phyloP scores from a whole-genome alignment of 2,797 vertebrate species.

The Nothura maculosa region DNA sequence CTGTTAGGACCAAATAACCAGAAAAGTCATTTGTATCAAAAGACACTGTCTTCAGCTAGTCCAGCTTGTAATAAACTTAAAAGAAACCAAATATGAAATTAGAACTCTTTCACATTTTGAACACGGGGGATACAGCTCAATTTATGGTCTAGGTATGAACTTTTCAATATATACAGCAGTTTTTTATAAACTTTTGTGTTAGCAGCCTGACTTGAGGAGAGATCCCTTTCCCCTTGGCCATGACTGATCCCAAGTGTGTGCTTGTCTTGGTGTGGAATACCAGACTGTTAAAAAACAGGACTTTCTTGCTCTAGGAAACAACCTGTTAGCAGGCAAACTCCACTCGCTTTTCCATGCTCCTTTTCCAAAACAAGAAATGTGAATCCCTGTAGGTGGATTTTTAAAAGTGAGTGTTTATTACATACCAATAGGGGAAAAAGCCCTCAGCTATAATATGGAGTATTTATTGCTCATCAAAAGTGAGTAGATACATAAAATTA shows the following conservation, averaged over 20 bases:
- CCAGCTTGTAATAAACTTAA: neutral
- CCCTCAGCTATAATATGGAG: neutral
- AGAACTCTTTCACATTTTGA: neutral
- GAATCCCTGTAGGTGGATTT: neutral
- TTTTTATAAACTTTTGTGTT: neutral
- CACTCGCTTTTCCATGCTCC: neutral
- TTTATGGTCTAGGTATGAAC: neutral
- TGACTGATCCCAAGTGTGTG: neutral
- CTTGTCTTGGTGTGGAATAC: neutral
- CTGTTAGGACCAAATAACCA: neutral
- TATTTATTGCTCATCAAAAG: constrained; percentile 65
- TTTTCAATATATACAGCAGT: neutral
- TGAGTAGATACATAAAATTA: constrained; percentile 58
- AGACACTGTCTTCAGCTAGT: neutral
- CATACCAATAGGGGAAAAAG: constrained; percentile 46
- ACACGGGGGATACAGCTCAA: neutral
- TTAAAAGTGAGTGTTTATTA: constrained; percentile 46
- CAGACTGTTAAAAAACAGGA: neutral
- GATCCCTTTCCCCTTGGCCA: neutral
- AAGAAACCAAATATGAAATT: neutral
- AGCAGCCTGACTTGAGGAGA: neutral
- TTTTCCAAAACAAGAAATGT: neutral
- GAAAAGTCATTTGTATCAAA: neutral
- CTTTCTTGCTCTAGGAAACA: neutral
- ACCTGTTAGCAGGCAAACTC: neutral